phyloP scores from a whole-genome alignment of 2,113 vertebrate genomes.

The Cinclus mexicanus region DNA sequence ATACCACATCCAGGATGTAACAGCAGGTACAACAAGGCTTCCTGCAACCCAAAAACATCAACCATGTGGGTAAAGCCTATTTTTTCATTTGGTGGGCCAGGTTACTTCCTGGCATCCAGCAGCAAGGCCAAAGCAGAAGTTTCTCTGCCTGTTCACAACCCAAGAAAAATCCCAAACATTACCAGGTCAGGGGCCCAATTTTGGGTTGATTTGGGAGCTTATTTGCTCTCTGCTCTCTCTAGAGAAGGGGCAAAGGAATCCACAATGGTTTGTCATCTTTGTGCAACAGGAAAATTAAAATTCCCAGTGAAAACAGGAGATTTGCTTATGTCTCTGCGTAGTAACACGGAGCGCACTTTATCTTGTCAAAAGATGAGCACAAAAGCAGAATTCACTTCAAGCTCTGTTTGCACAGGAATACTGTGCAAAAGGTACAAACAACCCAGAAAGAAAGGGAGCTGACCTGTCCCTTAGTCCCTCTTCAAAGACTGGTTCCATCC shows the following conservation, averaged over 20 bases:
- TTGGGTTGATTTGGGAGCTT: not conserved
- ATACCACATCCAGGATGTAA: not conserved
- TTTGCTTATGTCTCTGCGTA: not conserved
- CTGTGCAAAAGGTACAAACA: not conserved
- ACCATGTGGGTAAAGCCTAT: not conserved
- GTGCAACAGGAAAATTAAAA: not conserved
- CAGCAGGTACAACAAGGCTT: not conserved
- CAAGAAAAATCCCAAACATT: not conserved
- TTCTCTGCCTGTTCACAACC: not conserved
- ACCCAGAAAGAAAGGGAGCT: not conserved
- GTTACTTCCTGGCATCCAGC: not conserved
- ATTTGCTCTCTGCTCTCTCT: not conserved
- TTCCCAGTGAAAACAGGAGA: not conserved
- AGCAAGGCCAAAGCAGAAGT: not conserved
- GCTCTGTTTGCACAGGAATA: not conserved
- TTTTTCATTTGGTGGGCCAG: no score
- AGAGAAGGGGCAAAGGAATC: not conserved
- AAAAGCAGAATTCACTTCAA: not conserved
- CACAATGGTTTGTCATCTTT: not conserved
- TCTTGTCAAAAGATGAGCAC: not conserved
- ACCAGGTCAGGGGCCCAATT: not conserved
- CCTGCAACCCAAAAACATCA: not conserved
- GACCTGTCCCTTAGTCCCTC: not conserved
- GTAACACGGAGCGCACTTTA: not conserved
- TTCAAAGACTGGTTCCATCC: not conserved